A percentile compares a stretch with the other conserved stretches of the same genome.
phyloP scores from a whole-genome alignment of 2,888 invertebrate genomes.

The Ophion obscuratus region DNA sequence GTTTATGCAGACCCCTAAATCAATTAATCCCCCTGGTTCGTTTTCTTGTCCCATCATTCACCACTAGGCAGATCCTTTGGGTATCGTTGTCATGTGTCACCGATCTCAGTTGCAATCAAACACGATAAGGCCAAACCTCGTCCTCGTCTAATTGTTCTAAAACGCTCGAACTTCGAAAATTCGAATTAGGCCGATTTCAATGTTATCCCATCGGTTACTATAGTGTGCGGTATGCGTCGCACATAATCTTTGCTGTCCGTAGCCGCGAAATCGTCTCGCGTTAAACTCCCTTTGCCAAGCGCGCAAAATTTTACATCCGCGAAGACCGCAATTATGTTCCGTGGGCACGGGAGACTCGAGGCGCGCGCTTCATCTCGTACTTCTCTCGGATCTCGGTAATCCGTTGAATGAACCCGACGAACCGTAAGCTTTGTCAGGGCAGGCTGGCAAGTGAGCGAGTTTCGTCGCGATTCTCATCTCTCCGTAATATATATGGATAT shows the following conservation, averaged over 20 bases:
- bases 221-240: no score
- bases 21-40: no score
- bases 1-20: no score
- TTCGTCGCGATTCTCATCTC: constrained; percentile 11
- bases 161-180: no score
- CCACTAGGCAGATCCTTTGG: no score
- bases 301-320: constrained; percentile 14
- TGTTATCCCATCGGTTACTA: no score
- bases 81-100: no score
- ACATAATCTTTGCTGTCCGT: neutral
- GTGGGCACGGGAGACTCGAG: constrained; percentile 46
- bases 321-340: constrained; percentile 63
- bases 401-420: constrained; percentile 82
- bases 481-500: constrained; percentile 12
- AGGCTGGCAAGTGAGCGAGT: constrained; percentile 40
- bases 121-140: no score
- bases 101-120: no score
- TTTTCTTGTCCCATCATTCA: no score
- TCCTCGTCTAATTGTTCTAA: no score
- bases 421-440: constrained; percentile 77
- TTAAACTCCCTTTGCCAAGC: neutral
- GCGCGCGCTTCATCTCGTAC: constrained; percentile 28
- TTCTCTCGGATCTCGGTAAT: constrained; percentile 79
- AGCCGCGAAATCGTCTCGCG: neutral
- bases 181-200: no score